Base-by-base conservation (phyloP, 2,888 invertebrate genomes). In the Timema podura region DNA sequence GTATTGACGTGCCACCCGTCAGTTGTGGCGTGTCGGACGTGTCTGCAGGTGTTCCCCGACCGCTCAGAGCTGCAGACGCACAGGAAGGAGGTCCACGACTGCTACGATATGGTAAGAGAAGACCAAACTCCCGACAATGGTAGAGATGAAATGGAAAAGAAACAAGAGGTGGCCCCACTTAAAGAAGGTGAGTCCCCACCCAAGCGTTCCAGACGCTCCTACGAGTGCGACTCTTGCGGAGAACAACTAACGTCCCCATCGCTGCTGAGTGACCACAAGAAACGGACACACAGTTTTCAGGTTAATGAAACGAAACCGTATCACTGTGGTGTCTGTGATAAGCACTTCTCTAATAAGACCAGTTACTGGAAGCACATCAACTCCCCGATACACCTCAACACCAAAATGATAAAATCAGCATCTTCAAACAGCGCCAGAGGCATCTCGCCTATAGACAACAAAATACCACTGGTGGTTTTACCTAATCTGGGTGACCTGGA, bases 1-100 rank as follows among this genome's bases (percentile, higher is more conserved):
- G 80, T 86, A 57, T 85, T 85, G 73, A 86, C 86, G 73, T 85
- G 84, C 46, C 87, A 87, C 75, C 86, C 86, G 65, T 84, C 85
- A 47, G 86, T 86, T 73, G 82, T 82, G 59, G 85, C 85, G 1
- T 87, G 87, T 73, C 86, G 85, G 77, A 82, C 83, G n/a, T 87
- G 87, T 74, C 79, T 86, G 67, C 84, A 84, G 59, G 84, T 87
- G n/a, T 87, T 86, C 74, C 83, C 83, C 6, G 81, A 81, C 6
- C 84, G 85, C 72, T 79, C 80, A 5, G 82, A 85, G 61, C 78
- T 86, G n/a, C 81, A 83, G 68, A 76, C 79, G 67, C 86, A 86
- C 74, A 82, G 82, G 73, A 82, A 83, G 68, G 76, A 76, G 16
- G 64, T 46, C 10, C 71, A 72, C 46, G 57, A 9, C 11, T 30